Conservation (phyloP, 2,888 invertebrate genomes). For the Eupithecia centaureata region DNA sequence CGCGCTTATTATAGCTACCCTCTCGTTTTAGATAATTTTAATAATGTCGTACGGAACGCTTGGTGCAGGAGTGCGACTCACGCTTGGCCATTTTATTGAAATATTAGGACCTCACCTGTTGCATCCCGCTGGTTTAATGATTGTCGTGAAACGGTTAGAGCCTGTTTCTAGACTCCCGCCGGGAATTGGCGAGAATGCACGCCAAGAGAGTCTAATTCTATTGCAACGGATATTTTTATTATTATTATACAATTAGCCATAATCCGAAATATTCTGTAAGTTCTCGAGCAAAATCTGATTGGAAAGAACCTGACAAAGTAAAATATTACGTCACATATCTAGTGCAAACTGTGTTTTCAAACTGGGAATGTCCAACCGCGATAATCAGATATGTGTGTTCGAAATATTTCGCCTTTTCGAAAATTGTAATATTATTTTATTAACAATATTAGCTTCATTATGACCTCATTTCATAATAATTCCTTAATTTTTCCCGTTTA, state of each 20-base stretch:
- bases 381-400: too few relatives aligned
- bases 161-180: constrained; percentile 15
- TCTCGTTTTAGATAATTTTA: background rate
- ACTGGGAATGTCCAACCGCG: too few relatives aligned
- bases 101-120: constrained; percentile 29
- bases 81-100: constrained; percentile 16
- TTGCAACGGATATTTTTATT: constrained; percentile 1
- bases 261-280: too few relatives aligned
- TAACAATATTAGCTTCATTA: too few relatives aligned
- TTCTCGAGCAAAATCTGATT: background rate
- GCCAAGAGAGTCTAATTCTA: constrained; percentile 1
- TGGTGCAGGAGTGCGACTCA: background rate
- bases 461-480: background rate
- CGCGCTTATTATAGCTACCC: background rate
- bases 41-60: background rate
- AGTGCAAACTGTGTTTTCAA: background rate
- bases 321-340: background rate
- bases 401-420: too few relatives aligned
- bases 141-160: constrained; percentile 5
- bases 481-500: background rate
- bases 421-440: too few relatives aligned
- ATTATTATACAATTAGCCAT: background rate
- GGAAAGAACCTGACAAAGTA: background rate
- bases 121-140: constrained; percentile 27
- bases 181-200: constrained; percentile 10